A percentile compares a stretch with the other conserved stretches of the same genome.
Evolutionary conservation across 2,113 vertebrate species (phyloP).

Genomic region (Dasyprocta punctata): DNA sequence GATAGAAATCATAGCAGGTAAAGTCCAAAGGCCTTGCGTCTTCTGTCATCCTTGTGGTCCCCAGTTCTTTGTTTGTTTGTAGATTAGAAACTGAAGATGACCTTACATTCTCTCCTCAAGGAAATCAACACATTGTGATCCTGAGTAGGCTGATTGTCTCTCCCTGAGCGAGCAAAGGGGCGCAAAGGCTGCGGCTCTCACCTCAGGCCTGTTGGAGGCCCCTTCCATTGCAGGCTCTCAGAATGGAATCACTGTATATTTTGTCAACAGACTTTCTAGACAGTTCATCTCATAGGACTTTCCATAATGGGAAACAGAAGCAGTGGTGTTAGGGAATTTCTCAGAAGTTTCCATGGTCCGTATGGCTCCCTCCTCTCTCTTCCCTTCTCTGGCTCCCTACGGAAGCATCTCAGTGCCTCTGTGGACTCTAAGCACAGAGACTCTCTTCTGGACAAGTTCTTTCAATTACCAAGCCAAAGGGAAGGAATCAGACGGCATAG

Average conservation of each 20-base stretch:
- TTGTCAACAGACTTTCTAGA: background rate
- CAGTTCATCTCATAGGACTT: background rate
- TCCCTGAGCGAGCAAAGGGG: background rate
- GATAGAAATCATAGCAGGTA: background rate
- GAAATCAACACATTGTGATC: background rate
- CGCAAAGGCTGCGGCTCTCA: background rate
- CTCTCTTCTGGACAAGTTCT: background rate
- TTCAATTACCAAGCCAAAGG: constrained; percentile 42
- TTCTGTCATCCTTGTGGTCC: background rate
- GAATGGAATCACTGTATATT: background rate
- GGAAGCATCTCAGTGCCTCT: background rate
- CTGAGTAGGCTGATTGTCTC: background rate
- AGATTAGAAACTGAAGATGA: background rate
- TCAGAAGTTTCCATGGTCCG: background rate
- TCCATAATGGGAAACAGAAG: background rate
- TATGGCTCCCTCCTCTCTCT: background rate
- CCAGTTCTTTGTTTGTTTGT: background rate
- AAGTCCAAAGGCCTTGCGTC: background rate
- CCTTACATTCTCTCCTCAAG: background rate
- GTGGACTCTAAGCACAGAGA: background rate
- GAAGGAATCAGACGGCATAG: background rate
- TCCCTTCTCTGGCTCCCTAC: background rate
- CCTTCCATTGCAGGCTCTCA: no score
- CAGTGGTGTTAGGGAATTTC: background rate
- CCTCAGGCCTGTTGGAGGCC: background rate